These are phyloP conservation scores for Parthenolecanium corni DNA, from an alignment of 2,888 invertebrate genomes.

Conservation along the genomic window DNA sequence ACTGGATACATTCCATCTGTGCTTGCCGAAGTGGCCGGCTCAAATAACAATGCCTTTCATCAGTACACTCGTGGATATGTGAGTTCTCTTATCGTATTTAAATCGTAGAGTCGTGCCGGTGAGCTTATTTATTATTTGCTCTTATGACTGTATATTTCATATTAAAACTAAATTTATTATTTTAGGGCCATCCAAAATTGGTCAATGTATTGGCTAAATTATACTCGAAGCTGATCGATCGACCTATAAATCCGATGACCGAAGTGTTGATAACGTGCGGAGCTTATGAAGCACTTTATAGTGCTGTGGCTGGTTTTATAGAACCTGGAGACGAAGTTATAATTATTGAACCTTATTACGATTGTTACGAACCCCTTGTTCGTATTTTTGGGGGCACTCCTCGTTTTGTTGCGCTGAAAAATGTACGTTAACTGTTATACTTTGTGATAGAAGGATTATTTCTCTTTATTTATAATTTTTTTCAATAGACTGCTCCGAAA, in stretches of 20 bases:
- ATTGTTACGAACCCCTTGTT: conserved; percentile 95
- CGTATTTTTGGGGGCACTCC: conserved; percentile 74
- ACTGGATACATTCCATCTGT: conserved; percentile 71
- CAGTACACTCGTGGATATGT: conserved; percentile 94
- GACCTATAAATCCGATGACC: conserved; percentile 66
- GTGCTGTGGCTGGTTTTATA: conserved; percentile 73
- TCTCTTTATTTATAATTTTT: not conserved
- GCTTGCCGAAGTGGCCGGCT: conserved; percentile 53
- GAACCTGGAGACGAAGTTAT: conserved; percentile 83
- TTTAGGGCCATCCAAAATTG: conserved; percentile 82
- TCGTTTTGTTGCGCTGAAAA: conserved; percentile 73
- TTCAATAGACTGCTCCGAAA: not conserved
- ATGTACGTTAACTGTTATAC: conserved; percentile 46
- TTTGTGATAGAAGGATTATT: not conserved
- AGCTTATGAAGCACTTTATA: conserved; percentile 89
- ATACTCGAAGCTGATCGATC: conserved; percentile 65
- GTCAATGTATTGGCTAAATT: conserved; percentile 72
- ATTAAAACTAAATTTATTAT: not conserved
- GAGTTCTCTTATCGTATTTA: conserved; percentile 41
- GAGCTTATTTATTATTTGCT: no score
- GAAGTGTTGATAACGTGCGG: conserved; percentile 85
- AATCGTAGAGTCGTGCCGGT: no score
- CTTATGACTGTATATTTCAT: no score
- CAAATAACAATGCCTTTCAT: conserved; percentile 59
- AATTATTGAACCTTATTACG: conserved; percentile 96